phyloP scores from a whole-genome alignment of 2,888 invertebrate species.

The Philonicus albiceps region DNA sequence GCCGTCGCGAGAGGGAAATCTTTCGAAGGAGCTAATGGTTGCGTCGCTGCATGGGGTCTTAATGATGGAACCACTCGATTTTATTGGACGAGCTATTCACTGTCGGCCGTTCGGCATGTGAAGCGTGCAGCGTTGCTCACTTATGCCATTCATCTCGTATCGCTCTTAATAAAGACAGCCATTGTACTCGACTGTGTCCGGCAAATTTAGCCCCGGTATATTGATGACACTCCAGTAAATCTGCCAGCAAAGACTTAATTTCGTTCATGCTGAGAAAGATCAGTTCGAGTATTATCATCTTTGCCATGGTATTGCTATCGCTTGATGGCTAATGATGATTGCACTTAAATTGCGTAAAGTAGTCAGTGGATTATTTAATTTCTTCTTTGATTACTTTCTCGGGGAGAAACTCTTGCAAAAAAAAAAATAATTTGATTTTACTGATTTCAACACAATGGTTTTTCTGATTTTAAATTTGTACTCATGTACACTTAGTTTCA shows the following conservation, averaged over 20 bases:
- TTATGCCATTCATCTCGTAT: conserved; percentile 16
- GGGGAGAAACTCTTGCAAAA: not conserved
- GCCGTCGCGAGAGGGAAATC: not conserved
- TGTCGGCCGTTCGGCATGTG: not conserved
- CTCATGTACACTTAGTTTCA: not conserved
- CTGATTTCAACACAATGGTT: not conserved
- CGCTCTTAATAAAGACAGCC: not conserved
- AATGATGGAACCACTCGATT: not conserved
- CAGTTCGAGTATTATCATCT: not conserved
- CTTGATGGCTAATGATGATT: not conserved
- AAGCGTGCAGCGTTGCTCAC: not conserved
- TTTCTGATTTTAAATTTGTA: not conserved
- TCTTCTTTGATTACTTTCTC: not conserved
- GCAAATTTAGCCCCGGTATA: not conserved
- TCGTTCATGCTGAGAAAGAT: not conserved
- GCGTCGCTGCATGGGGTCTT: not conserved
- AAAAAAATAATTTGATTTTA: not conserved
- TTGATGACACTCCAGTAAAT: conserved; percentile 9
- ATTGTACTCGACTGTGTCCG: not conserved
- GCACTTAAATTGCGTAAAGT: not conserved
- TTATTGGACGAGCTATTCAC: conserved; percentile 6
- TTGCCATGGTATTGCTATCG: not conserved
- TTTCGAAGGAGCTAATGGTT: not conserved
- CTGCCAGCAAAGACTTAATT: not conserved
- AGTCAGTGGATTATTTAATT: not conserved